Conservation (phyloP, 2,888 invertebrate species). For the Epinotia demarniana region DNA sequence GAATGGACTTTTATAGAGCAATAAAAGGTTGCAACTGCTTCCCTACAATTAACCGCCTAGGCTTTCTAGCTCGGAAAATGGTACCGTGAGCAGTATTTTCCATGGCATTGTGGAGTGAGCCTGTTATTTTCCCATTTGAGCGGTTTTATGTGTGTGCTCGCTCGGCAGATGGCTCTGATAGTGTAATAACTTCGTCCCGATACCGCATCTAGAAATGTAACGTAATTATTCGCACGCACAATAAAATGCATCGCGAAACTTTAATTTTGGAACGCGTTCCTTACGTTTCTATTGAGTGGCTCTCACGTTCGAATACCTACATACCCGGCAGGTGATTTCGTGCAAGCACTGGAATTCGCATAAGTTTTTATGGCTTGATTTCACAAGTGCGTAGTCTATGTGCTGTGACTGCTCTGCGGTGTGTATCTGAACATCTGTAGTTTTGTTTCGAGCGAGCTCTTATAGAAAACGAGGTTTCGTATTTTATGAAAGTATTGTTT, state of each 20-base stretch:
- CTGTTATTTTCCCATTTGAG: constrained; percentile 84
- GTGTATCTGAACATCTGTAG: constrained; percentile 43
- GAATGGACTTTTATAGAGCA: constrained; percentile 51
- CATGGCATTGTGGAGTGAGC: constrained; percentile 78
- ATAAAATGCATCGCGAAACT: constrained; percentile 56
- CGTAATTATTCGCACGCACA: constrained; percentile 81
- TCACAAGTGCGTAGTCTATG: constrained; percentile 49
- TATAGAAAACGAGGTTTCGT: constrained; percentile 43
- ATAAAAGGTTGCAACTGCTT: constrained; percentile 61
- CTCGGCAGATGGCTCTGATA: constrained; percentile 77
- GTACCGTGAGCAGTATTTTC: constrained; percentile 69
- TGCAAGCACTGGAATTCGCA: constrained; percentile 21
- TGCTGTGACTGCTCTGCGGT: constrained; percentile 45
- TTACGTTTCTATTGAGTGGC: constrained; percentile 42
- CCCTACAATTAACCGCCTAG: constrained; percentile 64
- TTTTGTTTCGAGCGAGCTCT: constrained; percentile 39
- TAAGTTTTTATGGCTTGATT: constrained; percentile 46
- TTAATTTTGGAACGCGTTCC: constrained; percentile 42
- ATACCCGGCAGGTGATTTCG: constrained; percentile 10
- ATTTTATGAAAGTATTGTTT: constrained; percentile 45
- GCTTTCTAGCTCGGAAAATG: constrained; percentile 77
- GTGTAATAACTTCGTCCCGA: constrained; percentile 67
- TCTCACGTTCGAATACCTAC: constrained; percentile 25
- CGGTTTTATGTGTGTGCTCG: constrained; percentile 76
- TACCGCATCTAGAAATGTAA: constrained; percentile 76